Base-by-base conservation (phyloP, 2,888 invertebrate species). In the Pseudococcus viburni region DNA sequence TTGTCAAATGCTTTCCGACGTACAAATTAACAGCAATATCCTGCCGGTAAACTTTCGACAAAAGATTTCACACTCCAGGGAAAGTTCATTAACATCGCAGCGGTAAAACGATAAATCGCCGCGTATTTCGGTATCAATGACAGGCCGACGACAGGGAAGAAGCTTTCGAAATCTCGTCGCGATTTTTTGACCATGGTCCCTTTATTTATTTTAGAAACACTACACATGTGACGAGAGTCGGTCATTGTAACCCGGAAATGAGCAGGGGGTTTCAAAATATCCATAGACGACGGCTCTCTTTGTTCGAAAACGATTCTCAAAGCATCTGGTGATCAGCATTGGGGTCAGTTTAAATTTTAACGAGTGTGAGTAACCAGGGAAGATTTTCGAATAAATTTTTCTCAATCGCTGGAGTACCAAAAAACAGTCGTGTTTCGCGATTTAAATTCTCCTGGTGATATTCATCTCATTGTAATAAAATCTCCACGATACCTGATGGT, bases 41-140 rank as follows among this genome's bases (percentile, higher is more conserved):
- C 42, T 80, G 80, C 42, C 42, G 80, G 42, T 80, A 80, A 80
- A 80, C 80, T 80, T 80, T 80, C 80, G 80, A 80, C 42, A 80
- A 80, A 19, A 73, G 73, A 73, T 73, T 73, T 39, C 39, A 39
- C 73, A 26, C 26, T 42, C 80, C 42, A 59, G 42, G 42, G 80
- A 80, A 80, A 80, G 80, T 80, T 80, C 80, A 80, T 80, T 80
- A 80, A 80, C 80, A 80, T 39, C 33, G 73, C 39, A 73, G 26
- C 33, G 73, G 39, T 26, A 73, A 39, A 73, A 73, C 39, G 73
- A 59, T 59, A 59, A 59, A 59, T 59, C 19, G 59, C 59, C n/a
- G 59, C 9, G 59, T 19, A 19, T 59, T 59, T 59, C 59, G 19
- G 19, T 59, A 59, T 73, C 68, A 73, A 26, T 73, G 68, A 73